These are phyloP conservation scores for Morpho helenor DNA, from an alignment of 2,888 invertebrate species.

Conservation along the genomic window DNA sequence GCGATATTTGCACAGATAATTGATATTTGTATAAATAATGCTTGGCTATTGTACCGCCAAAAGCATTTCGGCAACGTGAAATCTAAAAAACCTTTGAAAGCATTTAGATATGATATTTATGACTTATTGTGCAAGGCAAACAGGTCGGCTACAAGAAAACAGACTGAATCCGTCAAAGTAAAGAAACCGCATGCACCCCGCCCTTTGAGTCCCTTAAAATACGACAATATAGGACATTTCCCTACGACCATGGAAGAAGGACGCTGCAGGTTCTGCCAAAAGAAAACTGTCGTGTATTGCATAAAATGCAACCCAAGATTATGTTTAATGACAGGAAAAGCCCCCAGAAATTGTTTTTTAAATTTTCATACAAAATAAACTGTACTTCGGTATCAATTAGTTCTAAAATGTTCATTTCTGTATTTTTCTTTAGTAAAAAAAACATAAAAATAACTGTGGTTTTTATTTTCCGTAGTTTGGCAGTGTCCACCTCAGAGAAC, in stretches of 20 bases:
- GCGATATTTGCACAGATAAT: conserved; percentile 1
- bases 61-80: conserved; percentile 10
- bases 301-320: conserved; percentile 28
- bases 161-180: not conserved
- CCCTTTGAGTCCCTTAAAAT: conserved; percentile 11
- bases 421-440: conserved; percentile 6
- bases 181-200: conserved; percentile 15
- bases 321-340: conserved; percentile 30
- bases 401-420: conserved; percentile 9
- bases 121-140: conserved; percentile 11
- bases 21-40: conserved; percentile 15
- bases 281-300: conserved; percentile 28
- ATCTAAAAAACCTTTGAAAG: conserved; percentile 14
- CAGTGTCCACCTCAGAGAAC: too few species aligned
- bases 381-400: not conserved
- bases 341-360: conserved; percentile 25
- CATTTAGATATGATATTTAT: conserved; percentile 18
- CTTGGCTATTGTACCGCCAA: conserved; percentile 20
- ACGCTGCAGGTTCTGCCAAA: conserved; percentile 25
- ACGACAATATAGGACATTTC: conserved; percentile 20
- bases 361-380: conserved; percentile 22
- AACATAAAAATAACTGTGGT: too few species aligned
- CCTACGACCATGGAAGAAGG: conserved; percentile 21
- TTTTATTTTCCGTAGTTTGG: too few species aligned
- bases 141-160: conserved; percentile 9